These are phyloP conservation scores for Eueides isabella DNA, from an alignment of 1,140 invertebrate species.

Conservation along the genomic window DNA sequence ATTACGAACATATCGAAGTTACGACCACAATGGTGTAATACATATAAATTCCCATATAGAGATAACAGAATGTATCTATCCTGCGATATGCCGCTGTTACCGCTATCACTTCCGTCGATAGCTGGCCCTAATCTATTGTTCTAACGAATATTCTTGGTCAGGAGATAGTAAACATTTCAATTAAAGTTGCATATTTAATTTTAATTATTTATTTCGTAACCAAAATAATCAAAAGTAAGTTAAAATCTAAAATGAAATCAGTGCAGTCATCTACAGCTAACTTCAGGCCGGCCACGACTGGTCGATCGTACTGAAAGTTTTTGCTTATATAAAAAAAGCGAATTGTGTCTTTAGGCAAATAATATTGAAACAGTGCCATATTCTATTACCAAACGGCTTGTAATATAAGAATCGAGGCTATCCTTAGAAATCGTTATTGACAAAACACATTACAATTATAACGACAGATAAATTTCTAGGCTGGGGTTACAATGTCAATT, in stretches of 20 bases:
- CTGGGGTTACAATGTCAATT: constrained; percentile 75
- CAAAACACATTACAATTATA: constrained; percentile 38
- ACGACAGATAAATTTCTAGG: constrained; percentile 40
- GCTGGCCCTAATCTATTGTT: constrained; percentile 46
- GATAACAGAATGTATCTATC: constrained; percentile 57
- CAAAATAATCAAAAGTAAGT: too few species aligned
- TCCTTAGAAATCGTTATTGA: constrained; percentile 17
- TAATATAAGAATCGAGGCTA: constrained; percentile 1
- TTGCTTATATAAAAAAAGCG: neutral
- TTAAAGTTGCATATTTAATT: neutral
- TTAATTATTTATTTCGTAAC: neutral
- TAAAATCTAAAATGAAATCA: too few species aligned
- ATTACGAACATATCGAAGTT: constrained; percentile 20
- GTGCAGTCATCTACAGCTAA: too few species aligned
- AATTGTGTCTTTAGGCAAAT: neutral
- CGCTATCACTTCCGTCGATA: constrained; percentile 66
- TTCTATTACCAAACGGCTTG: neutral
- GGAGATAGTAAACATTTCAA: constrained; percentile 17
- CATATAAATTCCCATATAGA: constrained; percentile 57
- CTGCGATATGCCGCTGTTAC: constrained; percentile 62
- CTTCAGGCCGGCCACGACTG: too few species aligned
- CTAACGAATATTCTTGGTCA: constrained; percentile 36
- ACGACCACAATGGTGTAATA: constrained; percentile 33
- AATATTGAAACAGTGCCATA: neutral
- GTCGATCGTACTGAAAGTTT: too few species aligned